Evolutionary conservation across 2,113 vertebrate species (phyloP), one percentile per base, ranked within the genome.

Genomic region (Phalacrocorax brasilianus): DNA sequence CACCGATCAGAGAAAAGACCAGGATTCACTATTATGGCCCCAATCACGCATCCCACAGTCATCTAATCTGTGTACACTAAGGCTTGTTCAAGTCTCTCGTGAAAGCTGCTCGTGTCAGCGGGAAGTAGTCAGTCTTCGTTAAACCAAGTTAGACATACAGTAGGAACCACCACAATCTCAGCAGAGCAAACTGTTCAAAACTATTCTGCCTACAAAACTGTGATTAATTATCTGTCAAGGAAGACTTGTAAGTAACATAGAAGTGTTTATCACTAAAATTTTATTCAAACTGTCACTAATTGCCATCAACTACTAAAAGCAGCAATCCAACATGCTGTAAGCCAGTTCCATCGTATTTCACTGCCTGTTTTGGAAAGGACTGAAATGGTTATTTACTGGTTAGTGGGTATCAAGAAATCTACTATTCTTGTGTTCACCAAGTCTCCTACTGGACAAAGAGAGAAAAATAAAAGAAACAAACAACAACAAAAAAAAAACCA

Each of bases 61-160:
- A 97, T 97, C 95, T 97, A 93, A 98, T 98, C 97, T 97, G 95
- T 98, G 98, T 98, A 98, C 91, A 97, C 96, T 97, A 97, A 96
- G 92, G 96, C 85, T 97, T 96, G 89, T 95, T 83, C 94, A 98
- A 96, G 97, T 93, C 96, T 91, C 90, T 97, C 91, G 61, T 89
- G 40, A 94, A 96, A 77, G n/a, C 74, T 76, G 59, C 76, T 79
- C 76, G 24, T 74, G 44, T 87, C 95, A 95, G 96, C 92, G 93
- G 94, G 96, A 96, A 84, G 59, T 32, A 88, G 95, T 97, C 97
- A 97, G 94, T 95, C 97, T 98, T 98, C 97, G 89, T 85, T 82
- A 97, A 96, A 97, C 83, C 93, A 96, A 98, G 91, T 83, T 61
- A 96, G 42, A 94, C 80, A 85, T 88, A 26, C 3, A 66, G 40